Percentiles rank a stretch among this genome's conserved stretches.
Conservation (phyloP, 2,113 vertebrate species). For the Channa maculata region DNA sequence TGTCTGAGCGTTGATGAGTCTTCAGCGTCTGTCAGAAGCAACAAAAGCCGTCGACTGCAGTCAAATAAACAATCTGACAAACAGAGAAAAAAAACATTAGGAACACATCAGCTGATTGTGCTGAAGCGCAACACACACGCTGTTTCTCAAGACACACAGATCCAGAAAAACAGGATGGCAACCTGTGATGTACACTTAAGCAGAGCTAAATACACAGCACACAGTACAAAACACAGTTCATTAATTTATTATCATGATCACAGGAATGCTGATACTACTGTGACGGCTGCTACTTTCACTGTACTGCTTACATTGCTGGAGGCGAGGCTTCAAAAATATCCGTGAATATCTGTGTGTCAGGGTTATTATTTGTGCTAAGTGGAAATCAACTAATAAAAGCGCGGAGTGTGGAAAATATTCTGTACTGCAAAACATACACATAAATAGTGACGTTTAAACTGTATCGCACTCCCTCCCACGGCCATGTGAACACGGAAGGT, state of each 20-base stretch:
- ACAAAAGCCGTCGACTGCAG: slow-evolving; percentile 49
- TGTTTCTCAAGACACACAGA: not conserved
- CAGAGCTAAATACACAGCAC: not conserved
- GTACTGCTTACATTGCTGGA: not conserved
- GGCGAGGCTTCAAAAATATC: too few species aligned
- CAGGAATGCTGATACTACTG: not conserved
- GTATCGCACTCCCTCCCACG: not conserved
- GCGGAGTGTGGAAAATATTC: too few species aligned
- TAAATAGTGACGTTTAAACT: too few species aligned
- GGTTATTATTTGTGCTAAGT: too few species aligned
- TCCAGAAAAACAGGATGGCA: too few species aligned
- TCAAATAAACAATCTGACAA: slow-evolving; percentile 37
- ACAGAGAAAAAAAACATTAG: not conserved
- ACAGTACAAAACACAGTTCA: not conserved
- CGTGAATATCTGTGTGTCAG: too few species aligned
- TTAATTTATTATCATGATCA: not conserved
- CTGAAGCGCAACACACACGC: not conserved
- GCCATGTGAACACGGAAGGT: not conserved
- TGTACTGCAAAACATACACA: not conserved
- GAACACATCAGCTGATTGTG: slow-evolving; percentile 11
- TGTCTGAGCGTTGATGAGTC: slow-evolving; percentile 47
- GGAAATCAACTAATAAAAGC: too few species aligned
- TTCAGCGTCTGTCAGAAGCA: slow-evolving; percentile 44
- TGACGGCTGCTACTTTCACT: not conserved
- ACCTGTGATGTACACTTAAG: not conserved